Evolutionary conservation across 2,113 vertebrate genomes (phyloP), one percentile per base, ranked within the genome.

Genomic region (Boulengeromyrus knoepffleri): DNA sequence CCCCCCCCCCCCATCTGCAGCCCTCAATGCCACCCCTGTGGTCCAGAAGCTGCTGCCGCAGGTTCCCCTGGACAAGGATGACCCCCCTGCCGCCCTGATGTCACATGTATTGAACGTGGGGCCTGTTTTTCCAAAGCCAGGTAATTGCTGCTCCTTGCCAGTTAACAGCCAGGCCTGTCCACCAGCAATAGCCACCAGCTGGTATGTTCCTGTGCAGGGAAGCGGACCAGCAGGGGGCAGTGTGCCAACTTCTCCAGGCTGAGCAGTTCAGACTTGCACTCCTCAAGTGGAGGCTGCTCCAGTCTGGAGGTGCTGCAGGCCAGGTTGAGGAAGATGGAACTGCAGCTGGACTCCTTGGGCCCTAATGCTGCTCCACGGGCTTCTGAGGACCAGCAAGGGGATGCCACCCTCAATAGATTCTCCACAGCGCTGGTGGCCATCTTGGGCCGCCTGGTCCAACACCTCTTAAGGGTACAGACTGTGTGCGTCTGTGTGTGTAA

Each of bases 271-370:
- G 91, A 95, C 24, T 13, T 92, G 36, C 93, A 94, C 80, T 91
- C 95, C 92, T 91, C 89, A 8, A 93, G 49, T 24, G 92, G 93
- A 86, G 96, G 90, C 31, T 96, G 90, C 88, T 95, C 95, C 47
- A 97, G 95, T 91, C 92, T 99, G 87, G 96, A 96, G 42, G 45
- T 97, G 92, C 94, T 99, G 90, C 97, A 95, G 92, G 89, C 90
- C 91, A 97, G 97, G 97, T 93, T 99, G 90, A 93, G 87, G 7
- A 95, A 97, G 56, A 97, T 99, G 90, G 97, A 98, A 88, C 91
- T 21, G 0, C 97, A 99, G 13, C 92, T 99, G 93, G 96, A 96
- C 45, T 93, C 95, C 27, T 95, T 97, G n/a, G 95, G 46, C 92
- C 92, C 88, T 42, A 21, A 42, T 88, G 10, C 52, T 93, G 89